Conservation (phyloP, 2,797 vertebrate species). For the Tenualosa ilisha region DNA sequence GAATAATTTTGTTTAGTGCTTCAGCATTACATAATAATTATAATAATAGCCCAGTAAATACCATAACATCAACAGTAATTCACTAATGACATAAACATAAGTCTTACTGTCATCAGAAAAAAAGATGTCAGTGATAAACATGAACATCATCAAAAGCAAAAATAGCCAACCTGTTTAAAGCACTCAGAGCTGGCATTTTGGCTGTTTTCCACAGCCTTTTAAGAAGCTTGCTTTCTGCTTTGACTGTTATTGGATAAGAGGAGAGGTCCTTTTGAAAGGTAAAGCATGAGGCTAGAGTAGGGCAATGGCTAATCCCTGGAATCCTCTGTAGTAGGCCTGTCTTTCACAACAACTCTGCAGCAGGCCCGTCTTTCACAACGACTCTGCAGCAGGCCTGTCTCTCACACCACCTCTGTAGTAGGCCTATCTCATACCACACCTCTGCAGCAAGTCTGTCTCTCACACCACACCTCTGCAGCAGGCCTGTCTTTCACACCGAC, state of each 20-base stretch:
- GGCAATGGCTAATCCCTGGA: neutral
- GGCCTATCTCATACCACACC: too few relatives aligned
- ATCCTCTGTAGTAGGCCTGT: neutral
- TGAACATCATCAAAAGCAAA: too few relatives aligned
- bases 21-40: neutral
- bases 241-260: neutral
- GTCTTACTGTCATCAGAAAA: neutral
- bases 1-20: neutral
- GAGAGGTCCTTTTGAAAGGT: slow-evolving; percentile 2
- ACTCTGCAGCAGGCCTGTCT: too few relatives aligned
- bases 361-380: too few relatives aligned
- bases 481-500: too few relatives aligned
- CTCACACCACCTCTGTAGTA: too few relatives aligned
- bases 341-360: neutral
- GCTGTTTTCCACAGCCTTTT: neutral
- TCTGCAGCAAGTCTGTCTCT: too few relatives aligned
- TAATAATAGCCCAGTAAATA: neutral
- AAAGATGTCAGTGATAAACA: too few relatives aligned
- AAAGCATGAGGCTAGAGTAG: neutral
- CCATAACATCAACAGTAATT: neutral
- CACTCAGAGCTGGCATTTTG: neutral
- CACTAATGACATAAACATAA: neutral
- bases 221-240: neutral
- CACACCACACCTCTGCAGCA: too few relatives aligned
- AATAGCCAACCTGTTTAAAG: neutral